Evolutionary conservation across 2,797 vertebrate species (phyloP), one percentile per base, ranked within the genome.

Genomic region (Silurus aristotelis): DNA sequence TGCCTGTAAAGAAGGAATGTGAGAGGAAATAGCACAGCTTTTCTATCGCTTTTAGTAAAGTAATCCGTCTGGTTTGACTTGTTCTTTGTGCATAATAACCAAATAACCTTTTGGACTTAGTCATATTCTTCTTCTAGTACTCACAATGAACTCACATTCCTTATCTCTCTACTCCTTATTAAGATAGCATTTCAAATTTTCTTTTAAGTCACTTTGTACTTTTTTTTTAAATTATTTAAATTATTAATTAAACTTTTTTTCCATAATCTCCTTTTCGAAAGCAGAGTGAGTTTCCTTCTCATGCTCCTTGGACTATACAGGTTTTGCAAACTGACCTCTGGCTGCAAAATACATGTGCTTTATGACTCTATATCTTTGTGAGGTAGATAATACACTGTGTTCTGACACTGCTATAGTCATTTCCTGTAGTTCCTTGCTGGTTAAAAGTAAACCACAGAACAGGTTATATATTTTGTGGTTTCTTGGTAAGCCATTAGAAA

Each of bases 371-470:
- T 87, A 56, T 83, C 10, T 27, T 19, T 67, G 71, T 43, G 58
- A 75, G 25, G 31, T 66, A 85, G 87, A 85, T 86, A 83, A 87
- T 72, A 86, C 48, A 72, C 63, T 77, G 60, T 85, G 52, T 7
- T 58, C 76, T 78, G 84, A 58, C 52, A 56, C n/a, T 73, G 55
- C 58, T 67, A 20, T 14, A 20, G 19, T 52, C 19, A 77, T 83
- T 82, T 70, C 46, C 88, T 83, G 55, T 66, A 71, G 71, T 81
- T 85, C 22, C 22, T n/a, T 81, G 46, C 73, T 83, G 68, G 89
- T 89, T 90, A 90, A 90, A 91, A 72, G 88, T 90, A 87, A 90
- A 89, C 89, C 71, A 19, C 67, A 72, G 63, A 73, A 77, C 48
- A 76, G 6, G 78, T 71, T 84, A 12, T n/a, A 78, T 70, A 55